phyloP scores from a whole-genome alignment of 2,888 invertebrate species.

The Meiosimyza decipiens region DNA sequence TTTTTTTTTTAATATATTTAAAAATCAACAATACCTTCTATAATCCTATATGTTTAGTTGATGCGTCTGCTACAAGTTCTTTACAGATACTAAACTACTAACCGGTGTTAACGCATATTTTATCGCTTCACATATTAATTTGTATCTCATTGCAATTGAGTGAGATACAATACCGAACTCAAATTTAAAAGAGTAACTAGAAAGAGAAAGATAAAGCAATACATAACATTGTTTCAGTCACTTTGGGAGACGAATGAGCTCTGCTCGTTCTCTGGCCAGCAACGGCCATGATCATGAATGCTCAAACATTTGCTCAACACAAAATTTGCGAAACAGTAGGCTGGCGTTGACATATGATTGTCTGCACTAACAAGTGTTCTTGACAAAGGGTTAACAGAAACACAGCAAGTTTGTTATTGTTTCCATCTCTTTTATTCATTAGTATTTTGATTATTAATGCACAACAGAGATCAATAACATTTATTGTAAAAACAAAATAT shows the following conservation, averaged over 20 bases:
- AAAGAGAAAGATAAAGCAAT: not conserved
- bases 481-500: too few species aligned
- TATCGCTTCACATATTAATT: too few species aligned
- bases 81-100: not conserved
- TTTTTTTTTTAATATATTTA: not conserved
- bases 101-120: too few species aligned
- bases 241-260: not conserved
- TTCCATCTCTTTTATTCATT: not conserved
- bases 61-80: not conserved
- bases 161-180: not conserved
- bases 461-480: too few species aligned
- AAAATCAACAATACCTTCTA: not conserved
- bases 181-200: not conserved
- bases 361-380: not conserved
- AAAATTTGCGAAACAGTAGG: not conserved
- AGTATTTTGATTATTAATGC: not conserved
- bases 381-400: not conserved
- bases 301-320: not conserved
- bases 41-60: not conserved
- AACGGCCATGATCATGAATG: too few species aligned
- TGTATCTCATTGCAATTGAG: too few species aligned
- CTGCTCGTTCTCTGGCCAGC: not conserved
- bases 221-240: not conserved
- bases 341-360: not conserved
- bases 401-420: slow-evolving; percentile 10